Base-by-base conservation (phyloP, 2,888 invertebrate genomes). In the Idaea aversata region DNA sequence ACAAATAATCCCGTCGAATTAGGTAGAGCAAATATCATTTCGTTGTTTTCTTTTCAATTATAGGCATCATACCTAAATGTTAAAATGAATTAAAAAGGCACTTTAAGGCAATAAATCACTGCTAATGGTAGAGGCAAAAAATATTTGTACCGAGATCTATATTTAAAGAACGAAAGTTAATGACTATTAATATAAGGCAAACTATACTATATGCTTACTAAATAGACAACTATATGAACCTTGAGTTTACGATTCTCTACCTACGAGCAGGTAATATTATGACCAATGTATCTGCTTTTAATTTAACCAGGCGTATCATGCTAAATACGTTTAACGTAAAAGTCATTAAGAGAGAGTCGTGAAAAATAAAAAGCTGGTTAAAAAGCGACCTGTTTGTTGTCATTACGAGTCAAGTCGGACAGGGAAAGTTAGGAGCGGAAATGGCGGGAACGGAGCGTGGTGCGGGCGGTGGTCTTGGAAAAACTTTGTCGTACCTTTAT, bases 311-410 rank as follows among this genome's bases (percentile, higher is more conserved):
- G n/a, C n/a, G n/a, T n/a, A n/a, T n/a, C 34, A 34, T 69, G 64
- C 67, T 65, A 67, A 72, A 70, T 68, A 65, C 67, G 75, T 76
- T 72, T 80, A 80, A 75, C 82, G 77, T 83, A 80, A 82, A 77
- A 79, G 83, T 86, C 88, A 87, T 90, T 89, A 89, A 83, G 79
- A 79, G 75, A 76, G 79, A 77, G 78, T 80, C 76, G 77, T 82
- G 82, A 81, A 84, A 81, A 81, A 80, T 74, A 80, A 80, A 84
- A 82, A 77, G 73, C 77, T 83, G 79, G 82, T 83, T 85, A 81
- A 85, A 88, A 84, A 83, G 84, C 83, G 83, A 83, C 82, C 87
- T 85, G 88, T 91, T 90, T 90, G 86, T 88, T 88, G 86, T 87
- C 85, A 87, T 90, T 90, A 86, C 81, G 85, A 85, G 84, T 80